phyloP scores from a whole-genome alignment of 2,797 vertebrate species.

The Poeciliopsis infans region DNA sequence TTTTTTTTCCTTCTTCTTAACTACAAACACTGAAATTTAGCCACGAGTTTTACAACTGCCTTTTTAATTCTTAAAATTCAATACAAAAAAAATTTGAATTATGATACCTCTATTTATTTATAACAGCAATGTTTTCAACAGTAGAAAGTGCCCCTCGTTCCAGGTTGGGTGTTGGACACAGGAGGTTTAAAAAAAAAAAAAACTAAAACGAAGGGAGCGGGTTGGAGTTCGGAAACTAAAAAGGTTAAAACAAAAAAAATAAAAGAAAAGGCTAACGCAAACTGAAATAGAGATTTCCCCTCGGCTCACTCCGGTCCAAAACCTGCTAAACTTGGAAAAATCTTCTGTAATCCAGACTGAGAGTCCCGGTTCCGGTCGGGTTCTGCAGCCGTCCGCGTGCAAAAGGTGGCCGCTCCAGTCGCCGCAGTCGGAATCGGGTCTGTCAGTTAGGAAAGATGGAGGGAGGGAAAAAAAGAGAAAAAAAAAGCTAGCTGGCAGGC shows the following conservation, averaged over 20 bases:
- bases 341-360: background rate
- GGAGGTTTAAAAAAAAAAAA: background rate
- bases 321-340: background rate
- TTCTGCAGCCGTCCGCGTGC: background rate
- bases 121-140: constrained; percentile 73
- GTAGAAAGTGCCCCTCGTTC: constrained; percentile 84
- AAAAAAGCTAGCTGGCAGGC: constrained; percentile 28
- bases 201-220: no score
- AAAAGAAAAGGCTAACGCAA: constrained; percentile 41
- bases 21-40: constrained; percentile 94
- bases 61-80: constrained; percentile 85
- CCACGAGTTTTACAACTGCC: constrained; percentile 89
- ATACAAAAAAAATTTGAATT: constrained; percentile 85
- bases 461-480: background rate
- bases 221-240: constrained; percentile 43
- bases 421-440: background rate
- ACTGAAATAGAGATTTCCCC: constrained; percentile 56
- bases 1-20: constrained; percentile 78
- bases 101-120: constrained; percentile 71
- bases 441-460: constrained; percentile 7
- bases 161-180: constrained; percentile 75
- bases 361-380: background rate
- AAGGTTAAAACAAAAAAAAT: constrained; percentile 55
- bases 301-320: background rate
- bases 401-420: background rate